Evolutionary conservation across 2,113 vertebrate species (phyloP), one percentile per base, ranked within the genome.

Genomic region (Myodes glareolus): DNA sequence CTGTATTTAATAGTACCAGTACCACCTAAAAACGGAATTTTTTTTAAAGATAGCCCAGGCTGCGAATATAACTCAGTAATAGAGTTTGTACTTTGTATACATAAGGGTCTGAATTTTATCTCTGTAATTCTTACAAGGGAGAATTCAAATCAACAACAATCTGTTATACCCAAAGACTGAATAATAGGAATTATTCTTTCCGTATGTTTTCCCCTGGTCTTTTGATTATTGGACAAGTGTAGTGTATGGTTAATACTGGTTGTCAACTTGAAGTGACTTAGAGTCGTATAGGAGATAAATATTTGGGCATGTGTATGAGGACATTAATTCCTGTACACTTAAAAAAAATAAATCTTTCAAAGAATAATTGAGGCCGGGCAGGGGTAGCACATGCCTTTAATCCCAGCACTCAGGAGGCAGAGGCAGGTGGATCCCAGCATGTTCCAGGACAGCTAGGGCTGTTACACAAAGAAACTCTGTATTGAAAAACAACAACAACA

Each of bases 11-110:
- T 80, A 36, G 7, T 89, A 89, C 58, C 0, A 76, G 16, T 63
- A 81, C 29, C 33, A 73, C 31, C 61, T 96, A 52, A 93, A 95
- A 96, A 91, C 39, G 86, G 36, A 75, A 55, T 73, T 33, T 72
- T 72, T 67, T 25, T 67, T 72, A n/a, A 70, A 70, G 42, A 33
- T 45, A 94, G 17, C 33, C 31, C 36, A 29, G 73, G 50, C 75
- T 88, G 12, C 36, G 19, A 25, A 11, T 39, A 12, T 27, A 39
- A 31, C 31, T 45, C n/a, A 55, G n/a, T 31, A 31, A 4, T 55
- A 88, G 19, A 68, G 8, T 11, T 23, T 65, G 2, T 16, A n/a
- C n/a, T 78, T 55, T 33, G n/a, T 7, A 5, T 36, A 29, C 52
- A 5, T 31, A 63, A 58, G 47, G 47, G 0, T 31, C 72, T 80